Conservation (phyloP, 2,797 vertebrate genomes). For the Molossus molossus region DNA sequence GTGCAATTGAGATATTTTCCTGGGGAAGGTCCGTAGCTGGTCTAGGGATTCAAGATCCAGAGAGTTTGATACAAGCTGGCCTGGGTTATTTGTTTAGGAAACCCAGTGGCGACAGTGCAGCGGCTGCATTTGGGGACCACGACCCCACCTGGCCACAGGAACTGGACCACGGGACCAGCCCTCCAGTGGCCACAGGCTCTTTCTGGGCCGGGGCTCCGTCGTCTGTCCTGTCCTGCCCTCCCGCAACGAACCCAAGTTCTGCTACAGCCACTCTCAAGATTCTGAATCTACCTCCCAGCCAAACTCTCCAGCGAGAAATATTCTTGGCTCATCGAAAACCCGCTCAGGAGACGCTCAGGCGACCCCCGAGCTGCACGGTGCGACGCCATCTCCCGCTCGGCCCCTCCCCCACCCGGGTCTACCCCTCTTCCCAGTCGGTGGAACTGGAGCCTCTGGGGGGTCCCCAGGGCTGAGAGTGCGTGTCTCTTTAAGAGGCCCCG, state of each 20-base stretch:
- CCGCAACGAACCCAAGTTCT: background rate
- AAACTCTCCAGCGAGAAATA: conserved; percentile 17
- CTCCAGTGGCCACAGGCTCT: background rate
- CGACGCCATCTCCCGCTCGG: background rate
- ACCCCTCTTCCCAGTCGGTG: conserved; percentile 42
- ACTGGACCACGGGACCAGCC: background rate
- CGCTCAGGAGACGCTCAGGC: conserved; percentile 6
- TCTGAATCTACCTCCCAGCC: background rate
- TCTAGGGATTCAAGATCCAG: background rate
- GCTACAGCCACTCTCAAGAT: background rate
- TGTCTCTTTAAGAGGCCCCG: conserved; percentile 86
- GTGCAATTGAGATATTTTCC: conserved; percentile 58
- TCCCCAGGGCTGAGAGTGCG: conserved; percentile 66
- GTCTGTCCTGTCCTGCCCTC: background rate
- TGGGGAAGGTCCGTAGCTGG: background rate
- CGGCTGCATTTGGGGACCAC: background rate
- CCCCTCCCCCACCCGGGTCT: conserved; percentile 69
- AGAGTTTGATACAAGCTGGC: background rate
- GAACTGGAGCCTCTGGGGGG: conserved; percentile 76
- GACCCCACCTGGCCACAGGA: background rate
- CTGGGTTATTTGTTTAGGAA: conserved; percentile 52
- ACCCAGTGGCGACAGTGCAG: background rate
- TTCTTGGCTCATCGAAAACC: conserved; percentile 62
- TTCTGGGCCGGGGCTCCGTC: background rate
- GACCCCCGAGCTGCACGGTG: background rate